Base-by-base conservation (phyloP, 2,888 invertebrate species). In the Drosophila parthenogenetica region DNA sequence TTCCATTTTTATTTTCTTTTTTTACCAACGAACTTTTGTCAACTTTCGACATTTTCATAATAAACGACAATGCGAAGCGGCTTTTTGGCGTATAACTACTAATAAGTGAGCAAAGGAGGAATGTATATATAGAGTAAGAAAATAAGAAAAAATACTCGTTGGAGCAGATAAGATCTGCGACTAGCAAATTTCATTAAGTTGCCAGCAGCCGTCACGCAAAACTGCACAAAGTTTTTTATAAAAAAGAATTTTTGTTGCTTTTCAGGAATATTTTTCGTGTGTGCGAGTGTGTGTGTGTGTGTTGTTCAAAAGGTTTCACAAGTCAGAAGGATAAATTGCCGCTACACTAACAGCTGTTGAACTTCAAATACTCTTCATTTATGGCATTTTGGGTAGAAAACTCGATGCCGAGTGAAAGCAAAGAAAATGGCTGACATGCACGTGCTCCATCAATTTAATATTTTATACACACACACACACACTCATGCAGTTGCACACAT, bases 391-490 rank as follows among this genome's bases (percentile, higher is more conserved):
- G 8, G 53, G 25, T 16, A 35, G 32, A 5, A 17, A 55, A 45
- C 55, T 55, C 55, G 35, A 5, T 17, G 42, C 10, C 22, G 17
- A 13, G 11, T 13, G 40, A 32, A 42, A 54, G 53, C n/a, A 5
- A 29, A n/a, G 25, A 57, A 60, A 54, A 68, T 60, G 59, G 55
- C 72, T 58, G 67, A 63, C 71, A 66, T 39, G 65, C 66, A 84
- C 77, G 77, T 83, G 79, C 83, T 84, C 81, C 81, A 85, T 84
- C 83, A 85, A 85, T 85, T 83, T 83, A 66, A 67, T 53, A 69
- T 73, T 68, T 70, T 73, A 54, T 64, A 59, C 60, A 40, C 65
- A 66, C 61, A 55, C 53, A 42, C 42, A 35, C 60, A 55, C 57
- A 40, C 32, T 11, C 60, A 53, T 54, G 61, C 14, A 14, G 50